phyloP scores from a whole-genome alignment of 1,140 invertebrate species.

The Sitodiplosis mosellana region DNA sequence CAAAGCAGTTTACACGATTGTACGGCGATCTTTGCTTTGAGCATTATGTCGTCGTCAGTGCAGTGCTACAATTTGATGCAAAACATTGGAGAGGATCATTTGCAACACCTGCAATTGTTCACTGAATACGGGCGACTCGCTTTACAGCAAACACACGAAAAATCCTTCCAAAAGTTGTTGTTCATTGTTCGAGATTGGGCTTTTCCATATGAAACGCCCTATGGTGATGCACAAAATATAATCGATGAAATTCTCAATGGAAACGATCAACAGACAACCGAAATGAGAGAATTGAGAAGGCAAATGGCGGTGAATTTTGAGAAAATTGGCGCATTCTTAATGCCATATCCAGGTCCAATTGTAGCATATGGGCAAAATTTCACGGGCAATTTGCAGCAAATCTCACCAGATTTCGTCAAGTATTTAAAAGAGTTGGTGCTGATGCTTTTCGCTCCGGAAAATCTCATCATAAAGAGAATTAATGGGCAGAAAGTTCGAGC shows the following conservation, averaged over 20 bases:
- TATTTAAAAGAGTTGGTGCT: constrained; percentile 74
- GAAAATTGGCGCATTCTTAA: constrained; percentile 88
- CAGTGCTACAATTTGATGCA: no score
- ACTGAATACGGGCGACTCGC: constrained; percentile 93
- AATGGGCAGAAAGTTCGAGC: constrained; percentile 84
- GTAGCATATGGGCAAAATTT: constrained; percentile 93
- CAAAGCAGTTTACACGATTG: no score
- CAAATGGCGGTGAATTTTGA: constrained; percentile 86
- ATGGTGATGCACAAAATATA: constrained; percentile 73
- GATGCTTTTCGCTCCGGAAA: constrained; percentile 65
- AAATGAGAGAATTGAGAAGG: constrained; percentile 72
- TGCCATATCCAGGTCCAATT: constrained; percentile 94
- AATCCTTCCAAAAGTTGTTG: constrained; percentile 85
- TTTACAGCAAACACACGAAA: constrained; percentile 70
- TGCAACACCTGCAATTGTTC: constrained; percentile 86
- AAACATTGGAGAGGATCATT: constrained; percentile 92
- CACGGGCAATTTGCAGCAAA: constrained; percentile 85
- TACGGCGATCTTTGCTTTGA: no score
- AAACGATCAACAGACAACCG: constrained; percentile 71
- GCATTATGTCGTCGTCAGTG: no score
- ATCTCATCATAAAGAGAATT: constrained; percentile 92
- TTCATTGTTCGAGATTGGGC: constrained; percentile 97
- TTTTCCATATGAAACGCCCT: constrained; percentile 90
- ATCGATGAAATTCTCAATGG: constrained; percentile 65
- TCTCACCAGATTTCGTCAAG: constrained; percentile 81